Base-by-base conservation (phyloP, 2,888 invertebrate species). In the Cerastis leucographa region DNA sequence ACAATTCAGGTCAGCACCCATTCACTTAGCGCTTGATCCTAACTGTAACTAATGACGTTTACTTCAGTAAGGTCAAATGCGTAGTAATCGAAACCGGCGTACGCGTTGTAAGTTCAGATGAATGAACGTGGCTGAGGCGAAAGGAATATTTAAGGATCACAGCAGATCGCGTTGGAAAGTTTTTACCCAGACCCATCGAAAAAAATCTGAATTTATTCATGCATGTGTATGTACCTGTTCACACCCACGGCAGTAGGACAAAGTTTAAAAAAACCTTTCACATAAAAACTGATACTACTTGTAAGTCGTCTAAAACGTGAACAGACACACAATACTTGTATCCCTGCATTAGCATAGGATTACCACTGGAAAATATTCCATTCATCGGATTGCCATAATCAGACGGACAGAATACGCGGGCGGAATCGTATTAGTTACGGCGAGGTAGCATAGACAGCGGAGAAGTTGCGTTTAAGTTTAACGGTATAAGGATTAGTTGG, bases 351-450 rank as follows among this genome's bases (percentile, higher is more conserved):
- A 62, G 68, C 78, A 85, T 83, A 71, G 71, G 75, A 81, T 85
- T 83, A 80, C 73, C 51, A 72, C 59, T 66, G 71, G 62, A 71
- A 76, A 78, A 85, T 82, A 87, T 82, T 84, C 78, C 76, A 88
- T 80, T 82, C 86, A 84, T 83, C 65, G 76, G 74, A 44, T 74
- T 61, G 71, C 85, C 76, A 84, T 88, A 78, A 79, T 83, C 78
- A 66, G 82, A 73, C 71, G 76, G 65, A 67, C 76, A 73, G 65
- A 11, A 72, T 12, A 84, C 86, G 88, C 74, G 76, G 67, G 69
- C 44, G 69, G 89, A 88, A 87, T 87, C 71, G 67, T 67, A 84
- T 78, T 81, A 78, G 75, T 44, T 22, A 42, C n/a, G 67, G 3
- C 46, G 0, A 8, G 76, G 87, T 73, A 4, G 0, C 51, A 71